phyloP scores from a whole-genome alignment of 2,888 invertebrate genomes.

The Euclidia mi region DNA sequence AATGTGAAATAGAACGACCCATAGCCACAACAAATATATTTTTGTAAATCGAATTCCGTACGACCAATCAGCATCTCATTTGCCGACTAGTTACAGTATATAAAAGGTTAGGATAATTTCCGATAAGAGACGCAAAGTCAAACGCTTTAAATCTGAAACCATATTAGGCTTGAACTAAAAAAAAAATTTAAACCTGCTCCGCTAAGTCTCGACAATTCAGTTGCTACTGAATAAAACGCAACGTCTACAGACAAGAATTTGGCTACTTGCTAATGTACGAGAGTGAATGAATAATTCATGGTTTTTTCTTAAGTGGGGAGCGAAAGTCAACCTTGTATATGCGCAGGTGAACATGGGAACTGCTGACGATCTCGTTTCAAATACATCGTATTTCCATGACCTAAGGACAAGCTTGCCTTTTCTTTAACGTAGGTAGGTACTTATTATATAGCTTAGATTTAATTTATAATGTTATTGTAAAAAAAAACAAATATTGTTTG shows the following conservation, averaged over 20 bases:
- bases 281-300: slow-evolving; percentile 51
- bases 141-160: too few species aligned
- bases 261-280: slow-evolving; percentile 40
- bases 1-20: too few species aligned
- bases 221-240: slow-evolving; percentile 9
- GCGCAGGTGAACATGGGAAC: slow-evolving; percentile 8
- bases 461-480: too few species aligned
- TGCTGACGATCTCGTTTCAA: slow-evolving; percentile 6
- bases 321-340: slow-evolving; percentile 26
- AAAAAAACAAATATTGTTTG: too few species aligned
- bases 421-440: neutral
- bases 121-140: too few species aligned
- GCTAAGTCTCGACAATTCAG: neutral
- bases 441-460: slow-evolving; percentile 32
- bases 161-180: too few species aligned
- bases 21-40: too few species aligned
- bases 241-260: slow-evolving; percentile 28
- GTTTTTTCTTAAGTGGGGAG: slow-evolving; percentile 21
- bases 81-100: too few species aligned
- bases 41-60: too few species aligned
- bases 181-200: neutral
- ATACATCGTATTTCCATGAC: neutral
- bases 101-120: too few species aligned
- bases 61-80: too few species aligned
- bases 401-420: too few species aligned